phyloP scores from a whole-genome alignment of 2,888 invertebrate species.

The Dione vanillae region DNA sequence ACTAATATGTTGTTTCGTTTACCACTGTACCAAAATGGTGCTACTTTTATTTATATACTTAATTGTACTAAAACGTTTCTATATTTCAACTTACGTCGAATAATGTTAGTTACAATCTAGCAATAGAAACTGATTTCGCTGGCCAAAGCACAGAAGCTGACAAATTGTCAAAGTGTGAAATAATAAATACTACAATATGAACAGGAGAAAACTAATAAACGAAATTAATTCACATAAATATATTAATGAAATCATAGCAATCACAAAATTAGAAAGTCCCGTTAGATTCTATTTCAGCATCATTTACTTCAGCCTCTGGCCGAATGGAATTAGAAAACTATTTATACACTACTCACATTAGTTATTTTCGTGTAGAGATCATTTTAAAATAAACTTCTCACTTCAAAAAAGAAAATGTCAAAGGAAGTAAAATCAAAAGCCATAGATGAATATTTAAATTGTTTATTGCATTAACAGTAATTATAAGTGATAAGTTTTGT shows the following conservation, averaged over 20 bases:
- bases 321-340: slow-evolving; percentile 15
- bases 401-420: neutral
- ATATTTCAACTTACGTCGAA: too few relatives aligned
- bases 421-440: slow-evolving; percentile 30
- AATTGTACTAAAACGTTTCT: too few relatives aligned
- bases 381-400: slow-evolving; percentile 6
- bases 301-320: slow-evolving; percentile 4
- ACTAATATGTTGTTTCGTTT: too few relatives aligned
- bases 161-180: too few relatives aligned
- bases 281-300: slow-evolving; percentile 11
- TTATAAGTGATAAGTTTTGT: slow-evolving; percentile 70
- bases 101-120: too few relatives aligned
- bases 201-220: too few relatives aligned
- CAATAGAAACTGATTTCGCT: too few relatives aligned
- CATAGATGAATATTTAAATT: slow-evolving; percentile 38
- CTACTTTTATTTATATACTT: too few relatives aligned
- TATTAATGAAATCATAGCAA: neutral
- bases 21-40: too few relatives aligned
- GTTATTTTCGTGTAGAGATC: neutral
- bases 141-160: too few relatives aligned
- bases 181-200: too few relatives aligned
- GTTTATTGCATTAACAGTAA: slow-evolving; percentile 73
- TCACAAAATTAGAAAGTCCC: neutral
- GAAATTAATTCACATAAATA: neutral
- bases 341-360: slow-evolving; percentile 14